Evolutionary conservation across 2,113 vertebrate species (phyloP).

Genomic region (Phylloscopus trochiloides): DNA sequence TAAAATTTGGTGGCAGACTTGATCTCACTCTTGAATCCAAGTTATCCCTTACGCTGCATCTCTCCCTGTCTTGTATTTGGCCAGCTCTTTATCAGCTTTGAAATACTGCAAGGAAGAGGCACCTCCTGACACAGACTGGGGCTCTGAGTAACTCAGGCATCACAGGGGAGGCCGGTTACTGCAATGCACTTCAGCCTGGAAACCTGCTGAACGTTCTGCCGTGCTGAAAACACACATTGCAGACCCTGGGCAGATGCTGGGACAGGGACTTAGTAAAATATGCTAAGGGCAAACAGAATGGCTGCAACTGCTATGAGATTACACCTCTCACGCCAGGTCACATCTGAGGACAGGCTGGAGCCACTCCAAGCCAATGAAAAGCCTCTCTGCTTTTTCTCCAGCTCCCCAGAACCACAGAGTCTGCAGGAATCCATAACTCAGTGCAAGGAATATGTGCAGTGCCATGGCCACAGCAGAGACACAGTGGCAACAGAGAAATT

Average conservation of each 20-base stretch:
- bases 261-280: background rate
- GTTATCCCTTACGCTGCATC: background rate
- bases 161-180: background rate
- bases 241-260: background rate
- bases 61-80: background rate
- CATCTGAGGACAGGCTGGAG: background rate
- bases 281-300: background rate
- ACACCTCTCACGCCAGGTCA: background rate
- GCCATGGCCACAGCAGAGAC: background rate
- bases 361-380: background rate
- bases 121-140: background rate
- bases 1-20: background rate
- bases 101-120: background rate
- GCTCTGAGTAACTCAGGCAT: background rate
- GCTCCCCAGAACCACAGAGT: background rate
- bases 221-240: accelerated
- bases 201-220: background rate
- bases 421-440: background rate
- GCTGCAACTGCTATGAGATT: background rate
- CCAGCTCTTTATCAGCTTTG: background rate
- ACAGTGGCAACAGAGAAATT: background rate
- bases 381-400: background rate
- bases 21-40: background rate
- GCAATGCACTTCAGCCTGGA: background rate
- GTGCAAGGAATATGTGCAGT: accelerated